These are phyloP conservation scores for Brachyopa scutellaris DNA, from an alignment of 2,888 invertebrate species.

Conservation along the genomic window DNA sequence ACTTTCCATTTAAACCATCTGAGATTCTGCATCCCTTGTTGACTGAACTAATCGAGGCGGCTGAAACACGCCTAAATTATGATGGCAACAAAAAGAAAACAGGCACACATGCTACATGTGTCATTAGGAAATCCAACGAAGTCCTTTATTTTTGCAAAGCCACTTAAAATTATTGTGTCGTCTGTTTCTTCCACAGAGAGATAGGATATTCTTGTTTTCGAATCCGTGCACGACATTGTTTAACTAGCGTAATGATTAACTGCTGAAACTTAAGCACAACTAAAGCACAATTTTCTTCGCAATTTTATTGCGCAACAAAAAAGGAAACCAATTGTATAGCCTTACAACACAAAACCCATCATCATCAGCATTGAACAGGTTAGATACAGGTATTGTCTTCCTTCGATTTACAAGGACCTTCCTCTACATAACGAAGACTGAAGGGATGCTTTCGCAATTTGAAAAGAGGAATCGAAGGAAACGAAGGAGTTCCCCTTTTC, in stretches of 20 bases:
- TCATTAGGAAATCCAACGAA: too few relatives aligned
- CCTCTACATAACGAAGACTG: too few relatives aligned
- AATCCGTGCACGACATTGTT: too few relatives aligned
- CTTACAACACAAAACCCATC: slow-evolving; percentile 19
- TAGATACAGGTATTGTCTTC: neutral
- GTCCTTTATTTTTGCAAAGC: neutral
- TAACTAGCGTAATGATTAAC: slow-evolving; percentile 1
- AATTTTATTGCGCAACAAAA: slow-evolving; percentile 30
- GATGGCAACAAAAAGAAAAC: slow-evolving; percentile 19
- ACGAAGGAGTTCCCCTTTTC: neutral
- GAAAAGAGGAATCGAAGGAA: neutral
- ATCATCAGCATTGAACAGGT: slow-evolving; percentile 37
- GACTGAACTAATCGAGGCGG: neutral
- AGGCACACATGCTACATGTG: neutral
- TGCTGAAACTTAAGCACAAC: neutral
- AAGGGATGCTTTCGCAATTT: slow-evolving; percentile 37
- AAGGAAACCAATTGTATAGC: slow-evolving; percentile 2
- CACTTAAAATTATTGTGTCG: slow-evolving; percentile 43
- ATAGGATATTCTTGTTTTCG: too few relatives aligned
- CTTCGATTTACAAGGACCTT: too few relatives aligned
- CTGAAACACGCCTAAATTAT: neutral
- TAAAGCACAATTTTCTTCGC: slow-evolving; percentile 7
- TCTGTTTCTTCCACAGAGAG: too few relatives aligned
- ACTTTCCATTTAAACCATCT: slow-evolving; percentile 42
- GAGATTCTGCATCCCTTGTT: slow-evolving; percentile 11